Base-by-base conservation (phyloP, 2,113 vertebrate genomes). In the Microtus richardsoni region DNA sequence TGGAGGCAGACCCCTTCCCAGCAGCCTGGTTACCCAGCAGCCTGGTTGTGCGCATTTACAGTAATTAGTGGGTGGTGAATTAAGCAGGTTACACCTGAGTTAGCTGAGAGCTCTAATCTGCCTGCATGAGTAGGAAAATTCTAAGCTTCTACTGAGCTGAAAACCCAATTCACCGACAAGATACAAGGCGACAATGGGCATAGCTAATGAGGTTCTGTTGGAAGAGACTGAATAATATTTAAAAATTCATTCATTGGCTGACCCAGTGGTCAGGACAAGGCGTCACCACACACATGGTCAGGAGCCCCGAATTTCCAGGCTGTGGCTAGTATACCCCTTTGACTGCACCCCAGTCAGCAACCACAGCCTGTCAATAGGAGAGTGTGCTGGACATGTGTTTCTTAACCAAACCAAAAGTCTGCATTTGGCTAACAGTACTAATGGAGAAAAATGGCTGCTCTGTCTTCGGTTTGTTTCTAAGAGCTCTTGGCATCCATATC, bases 81-180 rank as follows among this genome's bases (percentile, higher is more conserved):
- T 98, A 98, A 98, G 91, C 96, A 96, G 97, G 97, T 96, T 97
- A 97, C 97, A 98, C 97, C 97, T 98, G 97, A 98, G 89, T 98
- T 98, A 96, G 97, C 95, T 96, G 96, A 97, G 97, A 5, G 70
- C 95, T 92, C 97, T 97, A 96, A 95, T 97, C 97, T 97, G 94
- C 95, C 87, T 11, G 95, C 95, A 95, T 97, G 97, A 97, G 96
- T 96, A 96, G 94, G 91, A 95, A 97, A 97, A 97, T 96, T 98
- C 97, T 97, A 98, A 98, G 97, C 97, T 98, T 97, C 95, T 96
- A 91, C 92, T 97, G 95, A 98, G 95, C 96, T 97, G 97, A 97
- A 98, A 97, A 96, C 75, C 68, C 94, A 94, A 91, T 95, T 97
- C 93, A 92, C 83, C 95, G 95, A 94, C 91, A 96, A 89, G 95